Base-by-base conservation (phyloP, 2,113 vertebrate species). In the Cochlearius cochlearius region DNA sequence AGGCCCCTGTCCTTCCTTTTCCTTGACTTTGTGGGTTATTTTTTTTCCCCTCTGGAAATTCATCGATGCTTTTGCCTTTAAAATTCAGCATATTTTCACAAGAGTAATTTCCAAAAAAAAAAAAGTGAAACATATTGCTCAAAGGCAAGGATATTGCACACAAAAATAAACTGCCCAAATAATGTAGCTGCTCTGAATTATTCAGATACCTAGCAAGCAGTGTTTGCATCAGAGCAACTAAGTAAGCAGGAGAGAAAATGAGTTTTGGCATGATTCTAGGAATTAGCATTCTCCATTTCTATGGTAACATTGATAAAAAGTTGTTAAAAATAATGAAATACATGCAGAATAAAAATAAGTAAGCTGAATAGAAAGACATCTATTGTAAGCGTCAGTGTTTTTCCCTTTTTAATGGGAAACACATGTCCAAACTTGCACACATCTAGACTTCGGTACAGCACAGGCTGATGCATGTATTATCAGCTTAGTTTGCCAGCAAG, bases 291-390 rank as follows among this genome's bases (percentile, higher is more conserved):
- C 76, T 83, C 39, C 29, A 88, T 93, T 95, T 94, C 91, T 86
- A 69, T 69, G 82, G 86, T 39, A 93, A 80, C 90, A 77, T 15
- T 66, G 55, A 92, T 83, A 93, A 73, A 94, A 92, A 14, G 9
- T 73, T 94, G 53, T 76, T 90, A 80, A 60, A 87, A 88, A 71
- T 71, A 88, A 94, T 82, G 39, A 76, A 82, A 85, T 78, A 91
- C 34, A 71, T 4, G 3, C n/a, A 92, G 84, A 94, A 93, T 53
- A 75, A 91, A 85, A 95, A 66, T 36, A 64, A 59, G 36, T 2
- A 63, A 76, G 39, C 60, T 72, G 76, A 88, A 76, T 5, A 92
- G n/a, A 76, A 79, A 89, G 27, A 41, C 20, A 58, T 30, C 39
- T 75, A 60, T 68, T 88, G 41, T 64, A 92, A 82, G 39, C 9